Evolutionary conservation across 1,140 invertebrate genomes (phyloP), one percentile per base, ranked within the genome.

Genomic region (Drepana arcuata): DNA sequence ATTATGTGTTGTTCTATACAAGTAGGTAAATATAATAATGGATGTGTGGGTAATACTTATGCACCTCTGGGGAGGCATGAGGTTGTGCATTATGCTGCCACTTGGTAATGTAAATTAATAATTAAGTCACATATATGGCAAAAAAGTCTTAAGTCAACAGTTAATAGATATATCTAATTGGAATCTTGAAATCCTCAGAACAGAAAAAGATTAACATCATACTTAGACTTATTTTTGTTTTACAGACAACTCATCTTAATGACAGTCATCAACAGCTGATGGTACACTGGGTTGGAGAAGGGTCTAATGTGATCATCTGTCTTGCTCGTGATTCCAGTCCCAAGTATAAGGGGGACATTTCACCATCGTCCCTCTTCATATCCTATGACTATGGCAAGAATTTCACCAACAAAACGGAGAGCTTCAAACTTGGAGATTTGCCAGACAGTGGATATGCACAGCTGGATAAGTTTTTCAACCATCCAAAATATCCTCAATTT

Each of bases 251-350:
- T 36, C 69, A 86, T 27, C 80, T 96, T 6, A 93, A 94, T 82
- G 93, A 95, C 72, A 91, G 88, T 33, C 94, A 96, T 72, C 92
- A 93, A 51, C 93, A 94, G 63, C 73, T 96, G 50, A 92, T 95
- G 86, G 93, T 96, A 1, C 91, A 95, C 78, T 96, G 95, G 94
- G 92, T 94, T 15, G 93, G 94, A 14, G 90, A 93, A 64, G 89
- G 88, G 11, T 93, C 92, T 26, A 88, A 93, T 74, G 92, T 95
- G 7, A 93, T 96, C 41, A 91, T 96, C 36, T 95, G 93, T 53
- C 78, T 96, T 30, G 93, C 94, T 1, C 85, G 90, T 61, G 90
- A 94, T 63, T 88, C 88, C 10, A 77, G 79, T 32, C 84, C 83
- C 10, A 57, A 73, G 10, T 57, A 69, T 29, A 82, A 80, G 49